Conservation (phyloP, 2,113 vertebrate genomes). For the Microcebus jonahi region DNA sequence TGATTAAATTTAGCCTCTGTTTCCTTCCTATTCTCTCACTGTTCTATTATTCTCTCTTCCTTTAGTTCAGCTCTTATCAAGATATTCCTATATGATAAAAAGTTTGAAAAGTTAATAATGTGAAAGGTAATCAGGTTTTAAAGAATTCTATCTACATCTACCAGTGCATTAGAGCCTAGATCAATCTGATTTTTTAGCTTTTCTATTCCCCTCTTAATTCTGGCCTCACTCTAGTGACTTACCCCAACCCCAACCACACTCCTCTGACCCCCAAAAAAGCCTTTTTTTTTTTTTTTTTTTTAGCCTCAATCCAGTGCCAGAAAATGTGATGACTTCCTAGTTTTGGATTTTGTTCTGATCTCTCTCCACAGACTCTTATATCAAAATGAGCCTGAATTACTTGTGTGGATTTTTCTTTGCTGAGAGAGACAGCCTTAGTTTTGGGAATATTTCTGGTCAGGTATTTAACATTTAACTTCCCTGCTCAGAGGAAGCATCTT, state of each 20-base stretch:
- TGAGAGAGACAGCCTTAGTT: conserved; percentile 10
- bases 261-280: fast-evolving
- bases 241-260: not conserved
- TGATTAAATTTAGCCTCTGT: not conserved
- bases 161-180: not conserved
- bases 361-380: not conserved
- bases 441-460: not conserved
- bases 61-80: not conserved
- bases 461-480: not conserved
- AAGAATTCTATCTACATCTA: not conserved
- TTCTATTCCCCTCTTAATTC: not conserved
- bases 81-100: not conserved
- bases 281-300: not conserved
- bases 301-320: not conserved
- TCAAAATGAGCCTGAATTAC: not conserved
- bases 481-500: not conserved
- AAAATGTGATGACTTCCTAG: not conserved
- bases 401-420: not conserved
- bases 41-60: not conserved
- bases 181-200: not conserved
- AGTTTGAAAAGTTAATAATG: not conserved
- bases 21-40: not conserved
- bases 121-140: not conserved
- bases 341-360: not conserved
- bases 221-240: not conserved